Base-by-base conservation (phyloP, 2,888 invertebrate species). In the Hesperia comma region DNA sequence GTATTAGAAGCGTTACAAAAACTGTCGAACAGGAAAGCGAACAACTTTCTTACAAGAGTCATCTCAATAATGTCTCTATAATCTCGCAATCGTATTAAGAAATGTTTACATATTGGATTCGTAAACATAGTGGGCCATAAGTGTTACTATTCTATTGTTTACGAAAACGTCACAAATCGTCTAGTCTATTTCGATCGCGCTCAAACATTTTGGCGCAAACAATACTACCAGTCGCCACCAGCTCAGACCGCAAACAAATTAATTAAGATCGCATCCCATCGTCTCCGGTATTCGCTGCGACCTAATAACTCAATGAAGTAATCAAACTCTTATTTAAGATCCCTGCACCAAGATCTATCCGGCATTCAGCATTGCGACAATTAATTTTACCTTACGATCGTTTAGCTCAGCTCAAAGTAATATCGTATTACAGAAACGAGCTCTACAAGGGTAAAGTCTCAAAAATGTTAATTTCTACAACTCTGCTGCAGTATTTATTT, bases 281-380 rank as follows among this genome's bases (percentile, higher is more conserved):
- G 68, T 69, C 70, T 63, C 60, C 63, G 69, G 51, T 49, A 67
- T 57, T 75, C 68, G 72, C 78, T 78, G 80, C 83, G 82, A 79
- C 75, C 77, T 78, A 83, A 85, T 80, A 77, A 77, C 71, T 79
- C 72, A 78, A 75, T 79, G 74, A 72, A 72, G 60, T 72, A 71
- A 74, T 78, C 72, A 76, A 77, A 77, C 69, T 67, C 63, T 51
- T 26, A 37, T 54, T 55, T 37, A 61, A 55, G 37, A 66, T 53
- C 49, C 26, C 17, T 46, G 2, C 10, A 49, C 12, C 17, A 10
- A 49, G 19, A 49, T 12, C 43, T 17, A 17, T 2, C 8, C 15
- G 51, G 51, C 40, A 26, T 14, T 49, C n/a, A 32, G 19, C 6
- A 51, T 53, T 41, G 32, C 51, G 40, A 15, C 14, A 63, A 8